Conservation (phyloP, 1,140 invertebrate genomes). For the Achroia grisella region DNA sequence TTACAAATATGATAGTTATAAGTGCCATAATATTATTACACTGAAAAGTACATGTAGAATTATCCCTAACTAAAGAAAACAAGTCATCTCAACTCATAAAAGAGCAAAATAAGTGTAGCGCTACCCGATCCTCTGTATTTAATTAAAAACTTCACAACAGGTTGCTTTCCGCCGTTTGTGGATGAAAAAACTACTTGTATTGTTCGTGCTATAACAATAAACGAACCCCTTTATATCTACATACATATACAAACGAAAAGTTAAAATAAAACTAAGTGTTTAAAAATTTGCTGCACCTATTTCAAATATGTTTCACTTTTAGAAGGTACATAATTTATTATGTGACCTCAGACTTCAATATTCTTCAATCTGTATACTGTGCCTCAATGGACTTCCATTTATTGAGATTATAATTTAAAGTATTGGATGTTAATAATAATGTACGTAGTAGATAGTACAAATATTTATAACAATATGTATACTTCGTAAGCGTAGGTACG, state of each 20-base stretch:
- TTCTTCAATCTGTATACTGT: too few species aligned
- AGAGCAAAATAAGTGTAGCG: constrained; percentile 21
- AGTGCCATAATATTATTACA: too few species aligned
- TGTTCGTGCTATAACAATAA: constrained; percentile 7
- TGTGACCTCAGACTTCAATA: too few species aligned
- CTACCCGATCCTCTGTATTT: constrained; percentile 34
- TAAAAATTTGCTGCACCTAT: too few species aligned
- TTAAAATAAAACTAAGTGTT: too few species aligned
- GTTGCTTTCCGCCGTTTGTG: constrained; percentile 31
- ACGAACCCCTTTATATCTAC: background rate
- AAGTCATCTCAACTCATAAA: constrained; percentile 2
- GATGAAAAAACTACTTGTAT: constrained; percentile 7
- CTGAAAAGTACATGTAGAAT: constrained; percentile 6
- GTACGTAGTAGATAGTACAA: too few species aligned
- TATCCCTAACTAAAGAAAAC: constrained; percentile 10
- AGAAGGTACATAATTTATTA: too few species aligned
- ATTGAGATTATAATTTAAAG: too few species aligned
- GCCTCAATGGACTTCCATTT: too few species aligned
- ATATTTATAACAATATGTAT: background rate
- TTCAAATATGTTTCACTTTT: too few species aligned
- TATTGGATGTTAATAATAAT: too few species aligned
- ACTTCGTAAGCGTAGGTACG: background rate
- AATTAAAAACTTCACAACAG: constrained; percentile 63
- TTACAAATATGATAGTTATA: too few species aligned
- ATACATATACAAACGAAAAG: constrained; percentile 2